Percentiles rank a stretch among this genome's conserved stretches.
These are phyloP conservation scores for Drosophila kokeensis DNA, from an alignment of 2,888 invertebrate species.

Conservation along the genomic window DNA sequence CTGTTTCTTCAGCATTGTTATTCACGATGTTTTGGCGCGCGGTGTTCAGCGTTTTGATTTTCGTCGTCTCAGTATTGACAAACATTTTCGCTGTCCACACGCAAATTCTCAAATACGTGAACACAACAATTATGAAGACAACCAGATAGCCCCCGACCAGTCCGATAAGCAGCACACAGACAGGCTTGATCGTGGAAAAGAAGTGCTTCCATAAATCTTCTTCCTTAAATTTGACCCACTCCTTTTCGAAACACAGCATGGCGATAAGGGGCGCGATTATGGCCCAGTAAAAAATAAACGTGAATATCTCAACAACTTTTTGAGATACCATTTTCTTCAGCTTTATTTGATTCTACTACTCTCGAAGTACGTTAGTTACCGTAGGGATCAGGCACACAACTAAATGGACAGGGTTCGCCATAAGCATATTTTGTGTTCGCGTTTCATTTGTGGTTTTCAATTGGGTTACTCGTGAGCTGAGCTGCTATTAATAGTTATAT, in stretches of 20 bases:
- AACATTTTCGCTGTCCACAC: background rate
- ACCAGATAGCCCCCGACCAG: constrained; percentile 24
- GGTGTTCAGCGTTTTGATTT: background rate
- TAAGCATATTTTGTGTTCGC: background rate
- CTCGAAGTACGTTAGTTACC: background rate
- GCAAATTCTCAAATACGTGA: constrained; percentile 3
- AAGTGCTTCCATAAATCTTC: rapidly evolving
- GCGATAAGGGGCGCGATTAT: constrained; percentile 8
- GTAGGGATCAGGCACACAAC: constrained; percentile 9
- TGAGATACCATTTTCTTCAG: constrained; percentile 29
- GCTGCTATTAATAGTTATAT: background rate
- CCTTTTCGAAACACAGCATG: rapidly evolving
- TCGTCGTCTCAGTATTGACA: background rate
- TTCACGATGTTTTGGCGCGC: background rate
- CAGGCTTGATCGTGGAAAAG: background rate
- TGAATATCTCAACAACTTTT: constrained; percentile 29
- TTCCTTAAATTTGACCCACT: constrained; percentile 11
- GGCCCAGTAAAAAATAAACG: constrained; percentile 24
- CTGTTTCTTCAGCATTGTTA: background rate
- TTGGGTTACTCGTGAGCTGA: constrained; percentile 1
- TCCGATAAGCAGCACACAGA: constrained; percentile 5
- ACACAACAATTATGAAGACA: constrained; percentile 24
- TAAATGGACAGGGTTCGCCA: background rate
- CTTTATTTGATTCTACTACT: background rate
- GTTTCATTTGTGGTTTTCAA: constrained; percentile 1